A percentile compares a stretch with the other conserved stretches of the same genome.
Conservation (phyloP, 2,113 vertebrate genomes). For the Heterotilapia buettikoferi region DNA sequence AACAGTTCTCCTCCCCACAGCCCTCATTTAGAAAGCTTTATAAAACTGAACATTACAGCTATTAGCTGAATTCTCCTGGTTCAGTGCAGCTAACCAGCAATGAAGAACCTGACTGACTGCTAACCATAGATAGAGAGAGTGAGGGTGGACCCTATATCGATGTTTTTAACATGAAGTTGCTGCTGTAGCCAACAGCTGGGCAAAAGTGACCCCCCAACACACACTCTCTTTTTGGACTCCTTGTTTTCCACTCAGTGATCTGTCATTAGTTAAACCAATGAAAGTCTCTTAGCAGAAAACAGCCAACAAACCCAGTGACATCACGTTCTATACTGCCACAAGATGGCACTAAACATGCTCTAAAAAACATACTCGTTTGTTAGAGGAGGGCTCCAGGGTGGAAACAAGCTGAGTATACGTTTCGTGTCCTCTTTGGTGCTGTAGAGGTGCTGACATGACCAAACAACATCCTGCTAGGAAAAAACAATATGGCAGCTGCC, state of each 20-base stretch:
- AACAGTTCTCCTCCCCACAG: neutral
- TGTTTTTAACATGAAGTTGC: neutral
- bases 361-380: neutral
- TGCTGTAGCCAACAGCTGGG: neutral
- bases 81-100: neutral
- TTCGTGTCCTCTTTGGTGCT: neutral
- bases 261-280: neutral
- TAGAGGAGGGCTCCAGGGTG: neutral
- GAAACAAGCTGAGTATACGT: neutral
- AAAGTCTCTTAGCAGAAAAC: neutral
- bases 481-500: neutral
- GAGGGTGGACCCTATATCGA: neutral
- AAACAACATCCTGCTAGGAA: neutral
- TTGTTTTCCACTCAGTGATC: neutral
- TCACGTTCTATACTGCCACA: neutral
- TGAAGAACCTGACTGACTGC: neutral
- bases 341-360: neutral
- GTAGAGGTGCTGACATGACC: neutral
- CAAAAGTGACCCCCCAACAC: neutral
- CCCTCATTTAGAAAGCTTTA: neutral
- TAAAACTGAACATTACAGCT: neutral
- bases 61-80: neutral
- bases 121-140: neutral
- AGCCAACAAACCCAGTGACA: neutral
- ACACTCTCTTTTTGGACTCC: neutral